These are phyloP conservation scores for Crocallis elinguaria DNA, from an alignment of 2,888 invertebrate genomes.

Conservation along the genomic window DNA sequence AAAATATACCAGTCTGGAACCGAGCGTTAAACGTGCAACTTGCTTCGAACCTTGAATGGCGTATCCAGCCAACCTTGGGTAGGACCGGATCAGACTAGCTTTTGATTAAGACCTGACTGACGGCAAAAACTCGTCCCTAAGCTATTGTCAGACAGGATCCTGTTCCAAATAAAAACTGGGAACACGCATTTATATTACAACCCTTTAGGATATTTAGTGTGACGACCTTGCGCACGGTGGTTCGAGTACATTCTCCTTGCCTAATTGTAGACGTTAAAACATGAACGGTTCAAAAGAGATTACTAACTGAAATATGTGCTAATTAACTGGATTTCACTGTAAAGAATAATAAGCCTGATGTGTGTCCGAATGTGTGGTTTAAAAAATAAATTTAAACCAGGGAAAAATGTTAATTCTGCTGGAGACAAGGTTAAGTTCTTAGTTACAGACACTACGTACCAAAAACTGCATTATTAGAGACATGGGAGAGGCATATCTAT, in stretches of 20 bases:
- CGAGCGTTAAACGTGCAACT: not conserved
- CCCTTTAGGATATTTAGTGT: slow-evolving; percentile 48
- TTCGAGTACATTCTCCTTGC: slow-evolving; percentile 65
- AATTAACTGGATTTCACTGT: slow-evolving; percentile 8
- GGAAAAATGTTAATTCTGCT: not conserved
- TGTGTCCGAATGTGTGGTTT: slow-evolving; percentile 3
- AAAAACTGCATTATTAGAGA: not conserved
- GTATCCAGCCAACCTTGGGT: slow-evolving; percentile 20
- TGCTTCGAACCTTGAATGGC: slow-evolving; percentile 6
- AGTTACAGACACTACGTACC: not conserved
- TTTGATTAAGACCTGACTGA: slow-evolving; percentile 9
- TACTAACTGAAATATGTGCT: slow-evolving; percentile 20
- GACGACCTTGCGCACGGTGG: slow-evolving; percentile 57
- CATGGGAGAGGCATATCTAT: not conserved
- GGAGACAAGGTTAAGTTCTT: slow-evolving; percentile 1
- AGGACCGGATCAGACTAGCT: slow-evolving; percentile 21
- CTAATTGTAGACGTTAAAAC: slow-evolving; percentile 47
- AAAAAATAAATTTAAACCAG: slow-evolving; percentile 3
- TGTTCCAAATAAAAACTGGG: slow-evolving; percentile 27
- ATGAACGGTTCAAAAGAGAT: slow-evolving; percentile 20
- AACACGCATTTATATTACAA: slow-evolving; percentile 16
- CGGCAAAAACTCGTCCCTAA: slow-evolving; percentile 10
- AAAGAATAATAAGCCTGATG: slow-evolving; percentile 4
- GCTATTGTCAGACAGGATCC: slow-evolving; percentile 7
- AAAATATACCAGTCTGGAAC: slow-evolving; percentile 5